A percentile compares a stretch with the other conserved stretches of the same genome.
Conservation (phyloP, 2,888 invertebrate genomes). For the Ferdinandea cuprea region DNA sequence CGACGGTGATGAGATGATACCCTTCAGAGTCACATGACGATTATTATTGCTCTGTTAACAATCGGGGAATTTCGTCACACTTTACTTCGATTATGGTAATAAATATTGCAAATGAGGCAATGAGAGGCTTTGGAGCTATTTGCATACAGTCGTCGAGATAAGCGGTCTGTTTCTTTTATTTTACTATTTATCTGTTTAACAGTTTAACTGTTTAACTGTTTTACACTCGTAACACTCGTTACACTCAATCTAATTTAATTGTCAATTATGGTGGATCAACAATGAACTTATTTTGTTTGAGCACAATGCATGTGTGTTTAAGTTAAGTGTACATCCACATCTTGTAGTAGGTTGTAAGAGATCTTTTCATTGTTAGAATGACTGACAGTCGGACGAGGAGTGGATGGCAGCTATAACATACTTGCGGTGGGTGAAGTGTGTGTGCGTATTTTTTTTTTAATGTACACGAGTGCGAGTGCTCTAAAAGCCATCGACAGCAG, state of each 20-base stretch:
- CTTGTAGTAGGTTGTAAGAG: constrained; percentile 11
- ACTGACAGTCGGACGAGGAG: constrained; percentile 26
- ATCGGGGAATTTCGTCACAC: constrained; percentile 43
- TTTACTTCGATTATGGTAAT: constrained; percentile 46
- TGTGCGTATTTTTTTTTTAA: too few species aligned
- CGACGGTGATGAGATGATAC: constrained; percentile 15
- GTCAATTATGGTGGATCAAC: constrained; percentile 21
- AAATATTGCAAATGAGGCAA: constrained; percentile 45
- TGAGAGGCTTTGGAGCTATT: constrained; percentile 22
- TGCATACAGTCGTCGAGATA: constrained; percentile 7
- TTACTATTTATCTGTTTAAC: too few species aligned
- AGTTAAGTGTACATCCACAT: background rate
- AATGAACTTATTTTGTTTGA: constrained; percentile 22
- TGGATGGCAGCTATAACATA: too few species aligned
- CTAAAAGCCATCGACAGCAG: constrained; percentile 13
- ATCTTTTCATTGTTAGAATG: constrained; percentile 11
- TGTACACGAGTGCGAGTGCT: constrained; percentile 20
- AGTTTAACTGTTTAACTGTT: too few species aligned
- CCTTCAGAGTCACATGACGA: constrained; percentile 17
- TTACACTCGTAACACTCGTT: too few species aligned
- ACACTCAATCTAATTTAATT: constrained; percentile 45
- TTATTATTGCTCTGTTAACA: constrained; percentile 7
- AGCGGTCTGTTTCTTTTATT: constrained; percentile 7
- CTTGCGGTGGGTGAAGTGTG: too few species aligned
- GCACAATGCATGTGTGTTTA: constrained; percentile 9